Evolutionary conservation across 2,797 vertebrate genomes (phyloP), one percentile per base, ranked within the genome.

Genomic region (Pangasius mekongensis): DNA sequence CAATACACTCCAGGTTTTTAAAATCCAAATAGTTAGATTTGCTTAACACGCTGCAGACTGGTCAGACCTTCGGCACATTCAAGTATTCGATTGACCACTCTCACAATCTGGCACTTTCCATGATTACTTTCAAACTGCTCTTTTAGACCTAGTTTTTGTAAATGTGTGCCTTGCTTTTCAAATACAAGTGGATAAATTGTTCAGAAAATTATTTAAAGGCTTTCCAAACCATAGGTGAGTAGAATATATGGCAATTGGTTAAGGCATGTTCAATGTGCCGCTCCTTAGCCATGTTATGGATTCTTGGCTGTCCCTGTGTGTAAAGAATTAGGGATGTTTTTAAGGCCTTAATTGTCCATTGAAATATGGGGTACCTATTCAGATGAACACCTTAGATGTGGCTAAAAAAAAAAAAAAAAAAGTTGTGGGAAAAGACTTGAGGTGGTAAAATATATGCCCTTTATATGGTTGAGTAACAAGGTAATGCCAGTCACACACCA

Each of bases 1-100:
- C 80, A n/a, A 84, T 82, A 87, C 58, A 47, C 58, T 84, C 87
- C 78, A 81, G 76, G 82, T 89, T 87, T 82, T 71, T 83, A 83
- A 85, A 87, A 60, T 43, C 87, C 36, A 64, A 69, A 81, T 69
- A 83, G 82, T 60, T 76, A 47, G 84, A 83, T 82, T 90, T 82
- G 62, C 69, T 87, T 73, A 87, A 60, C 16, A 56, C 11, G 58
- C 86, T 56, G 39, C n/a, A 76, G 62, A 82, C 43, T 56, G 76
- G 82, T 69, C 86, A 85, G 56, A 69, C 67, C 62, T 89, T 84
- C 73, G 60, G 30, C 66, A 83, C 83, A 49, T 89, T 82, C 14
- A 24, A 78, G 56, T 77, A 85, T 80, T 82, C 3, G 16, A 87
- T 33, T 87, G 62, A 83, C 84, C 80, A 89, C 85, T 87, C 52